Base-by-base conservation (phyloP, 1,140 invertebrate species). In the Calosoma granatense region DNA sequence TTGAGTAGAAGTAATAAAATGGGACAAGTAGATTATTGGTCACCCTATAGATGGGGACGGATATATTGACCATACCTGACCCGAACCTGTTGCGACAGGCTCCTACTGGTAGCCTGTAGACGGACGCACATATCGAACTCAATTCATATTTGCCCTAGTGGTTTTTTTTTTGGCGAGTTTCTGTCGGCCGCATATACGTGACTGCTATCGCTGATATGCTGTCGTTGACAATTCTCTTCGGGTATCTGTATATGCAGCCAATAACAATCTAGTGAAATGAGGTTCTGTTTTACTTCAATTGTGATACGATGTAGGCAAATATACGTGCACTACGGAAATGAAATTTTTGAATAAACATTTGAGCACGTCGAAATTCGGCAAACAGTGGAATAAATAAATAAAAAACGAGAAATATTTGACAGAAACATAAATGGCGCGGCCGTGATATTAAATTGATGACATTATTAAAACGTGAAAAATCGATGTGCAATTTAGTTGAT, bases 231-330 rank as follows among this genome's bases (percentile, higher is more conserved):
- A 47, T 47, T 47, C 41, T 17, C 41, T 17, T 17, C 17, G 41
- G 3, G 15, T 47, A 47, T 47, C 41, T 17, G 41, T 17, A 17
- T 47, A 47, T 11, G 3, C 41, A 47, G 17, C 41, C 41, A 47
- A 47, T 47, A 17, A 47, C 41, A 47, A 47, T 47, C 41, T 47
- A 47, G 41, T 17, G 41, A 47, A 47, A 47, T 47, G 41, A 30
- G 41, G 41, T 47, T 47, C 41, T 12, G 41, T 47, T 47, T 47
- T 17, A 17, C 41, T 47, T 17, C 41, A 47, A 47, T 47, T 47
- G 41, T 47, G 41, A 47, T 47, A 47, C 15, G 41, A 47, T 47
- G 17, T 47, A 47, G 41, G 41, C 41, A 47, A 47, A 47, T 47
- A 47, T 17, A 47, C 41, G 41, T 6, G 15, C 4, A 12, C 15